Percentiles rank a stretch among this genome's conserved stretches.
These are phyloP conservation scores for Trematomus loennbergii DNA, from an alignment of 2,113 vertebrate species.

Conservation along the genomic window DNA sequence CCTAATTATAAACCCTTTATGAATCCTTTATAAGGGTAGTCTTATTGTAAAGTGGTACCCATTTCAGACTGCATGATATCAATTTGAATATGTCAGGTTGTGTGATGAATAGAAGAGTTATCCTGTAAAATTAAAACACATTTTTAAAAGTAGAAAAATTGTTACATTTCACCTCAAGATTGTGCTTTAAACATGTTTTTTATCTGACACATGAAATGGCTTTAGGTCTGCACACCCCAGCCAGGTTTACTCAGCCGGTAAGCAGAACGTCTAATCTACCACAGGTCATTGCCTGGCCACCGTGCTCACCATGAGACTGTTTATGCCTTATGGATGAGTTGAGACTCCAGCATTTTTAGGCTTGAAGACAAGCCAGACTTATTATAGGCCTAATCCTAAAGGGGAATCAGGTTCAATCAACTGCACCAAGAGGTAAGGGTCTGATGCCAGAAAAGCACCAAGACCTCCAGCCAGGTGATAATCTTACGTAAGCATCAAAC, in stretches of 20 bases:
- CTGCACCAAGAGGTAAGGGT: slow-evolving; percentile 22
- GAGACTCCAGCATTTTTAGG: slow-evolving; percentile 48
- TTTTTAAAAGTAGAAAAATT: too few relatives aligned
- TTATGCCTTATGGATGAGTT: slow-evolving; percentile 52
- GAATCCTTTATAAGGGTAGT: too few relatives aligned
- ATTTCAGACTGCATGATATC: too few relatives aligned
- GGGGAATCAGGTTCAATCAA: slow-evolving; percentile 51
- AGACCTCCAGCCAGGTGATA: background rate
- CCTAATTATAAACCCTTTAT: too few relatives aligned
- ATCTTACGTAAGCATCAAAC: background rate
- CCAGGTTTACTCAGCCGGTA: slow-evolving; percentile 27
- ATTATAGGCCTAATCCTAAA: slow-evolving; percentile 47
- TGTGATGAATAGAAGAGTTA: too few relatives aligned
- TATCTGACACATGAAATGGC: background rate
- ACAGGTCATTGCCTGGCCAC: slow-evolving; percentile 54
- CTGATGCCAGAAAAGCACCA: slow-evolving; percentile 23
- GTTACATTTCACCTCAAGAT: background rate
- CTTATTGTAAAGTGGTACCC: too few relatives aligned
- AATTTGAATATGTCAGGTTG: too few relatives aligned
- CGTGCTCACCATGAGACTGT: slow-evolving; percentile 36
- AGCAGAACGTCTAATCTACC: slow-evolving; percentile 38
- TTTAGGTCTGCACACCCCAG: slow-evolving; percentile 7
- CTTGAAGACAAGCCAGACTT: slow-evolving; percentile 61
- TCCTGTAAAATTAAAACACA: too few relatives aligned
- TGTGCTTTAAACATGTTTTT: slow-evolving; percentile 16